Evolutionary conservation across 2,113 vertebrate species (phyloP).

Genomic region (Fulica atra): DNA sequence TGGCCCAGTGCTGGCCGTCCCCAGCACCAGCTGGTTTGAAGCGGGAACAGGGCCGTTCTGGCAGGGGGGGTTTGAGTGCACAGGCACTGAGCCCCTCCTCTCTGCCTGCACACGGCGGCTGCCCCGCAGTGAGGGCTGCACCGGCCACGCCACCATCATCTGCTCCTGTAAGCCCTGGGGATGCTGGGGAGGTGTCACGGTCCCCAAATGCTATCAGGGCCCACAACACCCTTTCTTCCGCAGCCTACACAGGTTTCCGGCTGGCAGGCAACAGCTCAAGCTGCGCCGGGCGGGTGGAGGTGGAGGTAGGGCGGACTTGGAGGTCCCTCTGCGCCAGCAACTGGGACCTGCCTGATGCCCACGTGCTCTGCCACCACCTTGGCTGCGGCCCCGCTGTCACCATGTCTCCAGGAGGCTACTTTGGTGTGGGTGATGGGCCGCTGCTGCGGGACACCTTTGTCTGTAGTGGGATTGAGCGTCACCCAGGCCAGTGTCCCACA

Average conservation of each 20-base stretch:
- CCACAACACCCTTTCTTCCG: fast-evolving
- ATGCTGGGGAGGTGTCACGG: fast-evolving
- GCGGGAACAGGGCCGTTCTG: fast-evolving
- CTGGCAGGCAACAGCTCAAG: not conserved
- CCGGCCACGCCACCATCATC: not conserved
- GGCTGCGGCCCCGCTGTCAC: not conserved
- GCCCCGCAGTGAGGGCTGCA: fast-evolving
- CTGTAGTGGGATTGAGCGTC: not conserved
- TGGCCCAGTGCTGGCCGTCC: not conserved
- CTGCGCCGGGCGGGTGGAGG: not conserved
- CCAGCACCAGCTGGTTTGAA: fast-evolving
- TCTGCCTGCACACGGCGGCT: not conserved
- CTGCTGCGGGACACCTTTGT: not conserved
- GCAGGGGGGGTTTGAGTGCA: not conserved
- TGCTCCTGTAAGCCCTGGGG: constrained; percentile 8
- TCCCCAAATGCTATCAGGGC: fast-evolving
- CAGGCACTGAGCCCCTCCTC: not conserved
- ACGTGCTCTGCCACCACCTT: not conserved
- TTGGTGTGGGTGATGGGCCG: not conserved
- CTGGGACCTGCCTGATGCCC: not conserved
- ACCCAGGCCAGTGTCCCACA: not conserved
- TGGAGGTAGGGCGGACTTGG: not conserved
- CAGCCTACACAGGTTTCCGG: constrained; percentile 16
- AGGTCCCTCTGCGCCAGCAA: not conserved
- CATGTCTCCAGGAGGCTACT: not conserved